These are phyloP conservation scores for Falco punctatus DNA, from an alignment of 2,113 vertebrate genomes.

Conservation along the genomic window DNA sequence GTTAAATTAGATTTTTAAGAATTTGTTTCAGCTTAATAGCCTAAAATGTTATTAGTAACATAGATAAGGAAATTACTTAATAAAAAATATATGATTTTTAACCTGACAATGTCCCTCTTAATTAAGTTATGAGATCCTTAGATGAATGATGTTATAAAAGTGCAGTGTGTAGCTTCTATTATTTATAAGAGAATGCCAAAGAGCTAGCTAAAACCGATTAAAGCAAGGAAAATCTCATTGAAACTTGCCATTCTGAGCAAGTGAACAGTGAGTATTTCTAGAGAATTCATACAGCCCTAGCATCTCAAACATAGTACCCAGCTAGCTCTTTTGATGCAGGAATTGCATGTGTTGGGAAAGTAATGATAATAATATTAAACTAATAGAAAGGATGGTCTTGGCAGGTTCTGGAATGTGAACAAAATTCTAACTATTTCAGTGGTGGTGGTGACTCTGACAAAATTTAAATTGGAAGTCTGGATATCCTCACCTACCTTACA, in stretches of 20 bases:
- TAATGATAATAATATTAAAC: background rate
- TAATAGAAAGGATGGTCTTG: background rate
- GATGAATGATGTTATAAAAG: conserved; percentile 72
- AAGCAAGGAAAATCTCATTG: conserved; percentile 62
- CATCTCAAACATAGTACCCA: background rate
- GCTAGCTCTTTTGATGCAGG: background rate
- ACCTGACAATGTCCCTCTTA: conserved; percentile 70
- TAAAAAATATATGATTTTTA: conserved; percentile 73
- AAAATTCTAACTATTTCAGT: background rate
- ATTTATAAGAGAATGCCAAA: conserved; percentile 71
- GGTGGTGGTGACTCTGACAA: background rate
- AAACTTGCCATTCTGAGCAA: conserved; percentile 25
- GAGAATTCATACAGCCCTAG: background rate
- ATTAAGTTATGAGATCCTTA: conserved; percentile 73
- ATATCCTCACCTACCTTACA: background rate
- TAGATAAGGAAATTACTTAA: conserved; percentile 76
- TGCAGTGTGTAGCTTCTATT: conserved; percentile 67
- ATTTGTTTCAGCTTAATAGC: conserved; percentile 71
- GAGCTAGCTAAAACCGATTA: conserved; percentile 63
- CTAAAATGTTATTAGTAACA: conserved; percentile 68
- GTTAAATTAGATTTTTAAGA: conserved; percentile 71
- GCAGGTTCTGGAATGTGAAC: background rate
- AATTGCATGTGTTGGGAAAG: background rate
- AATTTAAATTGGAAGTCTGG: background rate
- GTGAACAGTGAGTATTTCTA: conserved; percentile 8